Evolutionary conservation across 2,113 vertebrate genomes (phyloP).

Genomic region (Etia nguti): DNA sequence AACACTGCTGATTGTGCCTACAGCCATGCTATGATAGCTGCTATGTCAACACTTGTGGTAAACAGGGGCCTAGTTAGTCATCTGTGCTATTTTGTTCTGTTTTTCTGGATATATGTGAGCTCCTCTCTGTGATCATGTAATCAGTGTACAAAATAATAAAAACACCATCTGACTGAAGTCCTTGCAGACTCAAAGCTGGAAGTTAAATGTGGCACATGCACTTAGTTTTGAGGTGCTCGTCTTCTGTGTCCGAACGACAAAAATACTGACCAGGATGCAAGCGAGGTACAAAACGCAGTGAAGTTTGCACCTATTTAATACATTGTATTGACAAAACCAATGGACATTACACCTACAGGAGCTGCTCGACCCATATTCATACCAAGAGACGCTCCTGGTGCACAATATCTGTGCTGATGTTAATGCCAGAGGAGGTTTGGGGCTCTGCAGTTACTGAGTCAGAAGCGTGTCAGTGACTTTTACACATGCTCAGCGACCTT

Average conservation of each 20-base stretch:
- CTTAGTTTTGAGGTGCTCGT: neutral
- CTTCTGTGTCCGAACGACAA: neutral
- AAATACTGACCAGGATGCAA: neutral
- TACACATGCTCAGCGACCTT: neutral
- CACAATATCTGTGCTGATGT: neutral
- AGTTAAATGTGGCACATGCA: neutral
- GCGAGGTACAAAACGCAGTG: neutral
- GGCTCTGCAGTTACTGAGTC: neutral
- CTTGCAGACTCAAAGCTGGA: neutral
- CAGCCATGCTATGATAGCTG: slow-evolving; percentile 27
- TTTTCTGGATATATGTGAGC: neutral
- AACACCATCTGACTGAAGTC: neutral
- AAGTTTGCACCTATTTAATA: neutral
- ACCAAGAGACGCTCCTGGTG: neutral
- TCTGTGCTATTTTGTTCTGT: neutral
- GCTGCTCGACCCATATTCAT: neutral
- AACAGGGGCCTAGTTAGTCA: slow-evolving; percentile 35
- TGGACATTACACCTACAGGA: neutral
- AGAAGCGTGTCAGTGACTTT: neutral
- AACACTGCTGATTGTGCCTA: neutral
- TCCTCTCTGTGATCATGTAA: neutral
- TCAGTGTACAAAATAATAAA: neutral
- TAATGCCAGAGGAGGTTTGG: neutral
- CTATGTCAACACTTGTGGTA: slow-evolving; percentile 25
- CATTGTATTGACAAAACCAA: neutral